Evolutionary conservation across 2,113 vertebrate genomes (phyloP).

Genomic region (Pitta sordida): DNA sequence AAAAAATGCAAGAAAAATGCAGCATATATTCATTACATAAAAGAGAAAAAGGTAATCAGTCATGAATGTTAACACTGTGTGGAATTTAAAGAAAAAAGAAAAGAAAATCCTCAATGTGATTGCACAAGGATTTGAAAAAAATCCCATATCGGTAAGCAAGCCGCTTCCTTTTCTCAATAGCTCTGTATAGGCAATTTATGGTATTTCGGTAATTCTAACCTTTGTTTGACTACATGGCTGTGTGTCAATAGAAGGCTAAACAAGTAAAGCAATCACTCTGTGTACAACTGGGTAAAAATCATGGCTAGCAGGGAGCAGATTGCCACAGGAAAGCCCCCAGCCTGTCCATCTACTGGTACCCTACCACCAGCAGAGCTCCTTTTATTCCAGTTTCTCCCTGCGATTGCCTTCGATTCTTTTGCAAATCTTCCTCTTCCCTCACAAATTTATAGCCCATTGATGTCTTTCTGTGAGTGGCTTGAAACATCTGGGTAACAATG

Average conservation of each 20-base stretch:
- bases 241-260: neutral
- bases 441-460: slow-evolving; percentile 67
- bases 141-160: neutral
- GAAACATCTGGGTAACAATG: slow-evolving; percentile 58
- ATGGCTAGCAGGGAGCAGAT: slow-evolving; percentile 41
- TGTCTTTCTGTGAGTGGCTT: slow-evolving; percentile 57
- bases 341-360: slow-evolving; percentile 1
- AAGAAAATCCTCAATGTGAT: neutral
- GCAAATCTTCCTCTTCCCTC: slow-evolving; percentile 62
- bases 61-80: neutral
- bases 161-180: neutral
- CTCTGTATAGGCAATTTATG: neutral
- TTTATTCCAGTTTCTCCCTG: slow-evolving; percentile 36
- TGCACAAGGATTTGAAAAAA: neutral
- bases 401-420: slow-evolving; percentile 56
- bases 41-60: neutral
- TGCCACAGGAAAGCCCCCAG: slow-evolving; percentile 13
- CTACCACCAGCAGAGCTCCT: slow-evolving; percentile 53
- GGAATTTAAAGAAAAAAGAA: neutral
- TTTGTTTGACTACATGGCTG: neutral
- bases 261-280: slow-evolving; percentile 10
- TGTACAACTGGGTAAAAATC: slow-evolving; percentile 48
- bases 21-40: neutral
- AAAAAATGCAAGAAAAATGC: neutral
- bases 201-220: neutral